Percentiles rank a stretch among this genome's conserved stretches.
phyloP scores from a whole-genome alignment of 1,140 invertebrate species.

The Drosophila tristis region DNA sequence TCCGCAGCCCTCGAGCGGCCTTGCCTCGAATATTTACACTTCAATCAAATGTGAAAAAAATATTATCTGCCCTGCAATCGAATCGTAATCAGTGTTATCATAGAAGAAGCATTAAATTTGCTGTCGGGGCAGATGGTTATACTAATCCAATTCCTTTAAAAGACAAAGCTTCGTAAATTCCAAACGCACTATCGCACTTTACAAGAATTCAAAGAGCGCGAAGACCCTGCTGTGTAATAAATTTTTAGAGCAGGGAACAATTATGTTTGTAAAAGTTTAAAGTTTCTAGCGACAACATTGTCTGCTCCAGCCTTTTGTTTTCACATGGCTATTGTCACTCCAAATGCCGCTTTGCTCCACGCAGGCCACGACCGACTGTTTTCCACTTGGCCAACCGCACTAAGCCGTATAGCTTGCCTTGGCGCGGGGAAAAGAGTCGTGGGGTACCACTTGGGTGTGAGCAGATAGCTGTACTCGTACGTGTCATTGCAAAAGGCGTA shows the following conservation, averaged over 20 bases:
- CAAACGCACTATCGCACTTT: not conserved
- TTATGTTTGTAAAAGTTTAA: slow-evolving; percentile 80
- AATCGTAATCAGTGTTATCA: too few relatives aligned
- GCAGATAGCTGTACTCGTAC: slow-evolving; percentile 22
- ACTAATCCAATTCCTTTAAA: slow-evolving; percentile 25
- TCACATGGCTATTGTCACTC: slow-evolving; percentile 51
- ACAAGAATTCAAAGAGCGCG: not conserved
- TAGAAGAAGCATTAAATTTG: too few relatives aligned
- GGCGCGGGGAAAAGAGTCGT: not conserved
- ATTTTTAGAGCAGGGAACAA: slow-evolving; percentile 70
- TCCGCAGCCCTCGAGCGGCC: too few relatives aligned
- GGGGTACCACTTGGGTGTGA: not conserved
- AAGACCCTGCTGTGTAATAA: slow-evolving; percentile 36
- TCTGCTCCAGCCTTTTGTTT: slow-evolving; percentile 73
- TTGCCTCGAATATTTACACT: too few relatives aligned
- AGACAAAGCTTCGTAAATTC: slow-evolving; percentile 20
- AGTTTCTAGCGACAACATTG: slow-evolving; percentile 79
- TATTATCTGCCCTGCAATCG: too few relatives aligned
- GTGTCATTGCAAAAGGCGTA: slow-evolving; percentile 74
- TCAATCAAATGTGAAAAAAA: too few relatives aligned
- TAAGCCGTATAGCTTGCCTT: slow-evolving; percentile 33
- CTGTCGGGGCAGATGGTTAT: not conserved
- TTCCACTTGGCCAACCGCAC: slow-evolving; percentile 33
- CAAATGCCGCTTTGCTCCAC: not conserved
- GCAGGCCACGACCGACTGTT: not conserved